Conservation (phyloP, 2,797 vertebrate species). For the Pampus argenteus region DNA sequence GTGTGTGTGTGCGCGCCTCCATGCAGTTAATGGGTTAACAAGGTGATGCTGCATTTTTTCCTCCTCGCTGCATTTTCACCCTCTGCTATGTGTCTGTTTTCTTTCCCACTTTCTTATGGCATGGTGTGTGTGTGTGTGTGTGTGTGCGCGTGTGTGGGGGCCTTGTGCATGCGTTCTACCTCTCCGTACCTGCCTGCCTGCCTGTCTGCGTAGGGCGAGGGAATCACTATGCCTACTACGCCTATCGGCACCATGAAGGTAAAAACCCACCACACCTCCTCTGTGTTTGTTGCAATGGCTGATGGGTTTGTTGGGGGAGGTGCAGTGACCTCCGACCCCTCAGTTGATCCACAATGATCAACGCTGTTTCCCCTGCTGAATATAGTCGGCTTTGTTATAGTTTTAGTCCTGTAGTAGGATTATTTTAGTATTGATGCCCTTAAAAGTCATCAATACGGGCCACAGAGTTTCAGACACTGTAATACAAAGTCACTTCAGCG, state of each 20-base stretch:
- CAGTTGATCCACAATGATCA: background rate
- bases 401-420: background rate
- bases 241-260: constrained; percentile 95
- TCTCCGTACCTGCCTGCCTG: constrained; percentile 88
- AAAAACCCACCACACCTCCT: constrained; percentile 74
- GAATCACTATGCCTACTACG: constrained; percentile 98
- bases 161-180: constrained; percentile 88
- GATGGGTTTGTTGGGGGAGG: constrained; percentile 16
- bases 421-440: background rate
- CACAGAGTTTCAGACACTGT: background rate
- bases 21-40: constrained; percentile 56
- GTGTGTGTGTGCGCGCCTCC: constrained; percentile 12
- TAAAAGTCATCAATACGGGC: background rate
- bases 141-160: constrained; percentile 78
- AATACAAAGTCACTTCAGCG: background rate
- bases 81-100: constrained; percentile 83
- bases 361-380: background rate
- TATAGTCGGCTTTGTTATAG: background rate
- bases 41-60: constrained; percentile 68
- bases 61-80: constrained; percentile 81
- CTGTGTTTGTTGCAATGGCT: constrained; percentile 51
- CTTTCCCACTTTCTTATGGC: constrained; percentile 84
- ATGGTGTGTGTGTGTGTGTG: constrained; percentile 83
- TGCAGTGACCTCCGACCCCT: background rate
- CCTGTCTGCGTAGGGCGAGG: constrained; percentile 94